Evolutionary conservation across 2,888 invertebrate species (phyloP), one percentile per base, ranked within the genome.

Genomic region (Plagodis pulveraria): DNA sequence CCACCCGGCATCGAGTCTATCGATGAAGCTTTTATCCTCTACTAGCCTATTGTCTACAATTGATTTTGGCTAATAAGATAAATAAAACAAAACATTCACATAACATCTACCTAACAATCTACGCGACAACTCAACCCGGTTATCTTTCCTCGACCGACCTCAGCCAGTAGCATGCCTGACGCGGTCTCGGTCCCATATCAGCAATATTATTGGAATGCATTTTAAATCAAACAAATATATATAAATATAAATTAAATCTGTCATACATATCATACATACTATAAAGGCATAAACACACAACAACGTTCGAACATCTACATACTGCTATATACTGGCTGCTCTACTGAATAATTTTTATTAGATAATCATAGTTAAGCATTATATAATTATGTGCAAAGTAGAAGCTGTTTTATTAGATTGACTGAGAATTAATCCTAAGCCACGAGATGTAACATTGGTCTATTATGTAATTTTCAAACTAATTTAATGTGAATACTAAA

Each of bases 71-170:
- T 72, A 70, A 70, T 70, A 75, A 7, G 32, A 33, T 34, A 72
- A 70, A 63, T 70, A 70, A 66, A 68, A 63, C 74, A 73, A 71
- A 71, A 72, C 73, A 76, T 86, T 76, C 78, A 87, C 89, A 89
- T 89, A 90, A 89, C 89, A 90, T 89, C 91, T 91, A 90, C 90
- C 90, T 90, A 83, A 80, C 80, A 76, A 81, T 85, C 87, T 87
- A 87, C 87, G 74, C 75, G 71, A 74, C 77, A 69, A 64, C 72
- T 71, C 71, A 71, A 72, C 71, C 72, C 72, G 61, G 70, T 74
- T 74, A 73, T 69, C 10, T 12, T 7, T 6, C 48, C 9, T 36
- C n/a, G 42, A 10, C 34, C 22, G 4, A 12, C 6, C 48, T 46
- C 49, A 40, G 50, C 43, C 49, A 36, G 41, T 43, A 70, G 50